These are phyloP conservation scores for Ichneumoninae sp. DNA, from an alignment of 2,888 invertebrate species.

Conservation along the genomic window DNA sequence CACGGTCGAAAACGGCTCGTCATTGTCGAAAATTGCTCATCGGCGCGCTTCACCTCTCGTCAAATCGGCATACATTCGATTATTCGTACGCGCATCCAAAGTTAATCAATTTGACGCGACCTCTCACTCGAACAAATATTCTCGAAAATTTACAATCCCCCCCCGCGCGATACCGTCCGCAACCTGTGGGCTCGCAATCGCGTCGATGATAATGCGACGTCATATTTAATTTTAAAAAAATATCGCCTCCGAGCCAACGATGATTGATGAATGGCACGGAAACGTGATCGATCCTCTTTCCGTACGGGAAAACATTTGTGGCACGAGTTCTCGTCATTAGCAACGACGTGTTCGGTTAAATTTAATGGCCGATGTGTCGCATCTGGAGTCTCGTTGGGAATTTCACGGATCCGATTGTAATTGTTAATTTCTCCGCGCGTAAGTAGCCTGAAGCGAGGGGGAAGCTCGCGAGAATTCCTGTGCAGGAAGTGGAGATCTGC, in stretches of 20 bases:
- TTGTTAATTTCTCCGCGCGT: neutral
- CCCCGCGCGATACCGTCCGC: neutral
- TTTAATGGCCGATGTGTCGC: neutral
- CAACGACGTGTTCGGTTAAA: neutral
- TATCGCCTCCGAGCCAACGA: neutral
- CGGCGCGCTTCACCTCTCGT: neutral
- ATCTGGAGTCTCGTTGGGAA: neutral
- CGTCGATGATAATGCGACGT: neutral
- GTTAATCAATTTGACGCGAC: conserved; percentile 12
- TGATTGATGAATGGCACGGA: neutral
- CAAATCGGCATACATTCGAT: conserved; percentile 11
- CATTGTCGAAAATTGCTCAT: conserved; percentile 17
- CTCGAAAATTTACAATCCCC: neutral
- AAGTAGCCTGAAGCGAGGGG: neutral
- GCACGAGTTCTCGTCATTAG: neutral
- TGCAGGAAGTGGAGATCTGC: neutral
- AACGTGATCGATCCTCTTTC: neutral
- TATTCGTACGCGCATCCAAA: neutral
- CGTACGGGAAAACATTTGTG: neutral
- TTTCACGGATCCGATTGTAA: neutral
- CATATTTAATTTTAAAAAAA: neutral
- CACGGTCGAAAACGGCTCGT: neutral
- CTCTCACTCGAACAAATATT: conserved; percentile 3
- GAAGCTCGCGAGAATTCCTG: neutral
- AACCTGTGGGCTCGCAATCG: neutral